Evolutionary conservation across 2,797 vertebrate species (phyloP), one percentile per base, ranked within the genome.

Genomic region (Sarcoramphus papa): DNA sequence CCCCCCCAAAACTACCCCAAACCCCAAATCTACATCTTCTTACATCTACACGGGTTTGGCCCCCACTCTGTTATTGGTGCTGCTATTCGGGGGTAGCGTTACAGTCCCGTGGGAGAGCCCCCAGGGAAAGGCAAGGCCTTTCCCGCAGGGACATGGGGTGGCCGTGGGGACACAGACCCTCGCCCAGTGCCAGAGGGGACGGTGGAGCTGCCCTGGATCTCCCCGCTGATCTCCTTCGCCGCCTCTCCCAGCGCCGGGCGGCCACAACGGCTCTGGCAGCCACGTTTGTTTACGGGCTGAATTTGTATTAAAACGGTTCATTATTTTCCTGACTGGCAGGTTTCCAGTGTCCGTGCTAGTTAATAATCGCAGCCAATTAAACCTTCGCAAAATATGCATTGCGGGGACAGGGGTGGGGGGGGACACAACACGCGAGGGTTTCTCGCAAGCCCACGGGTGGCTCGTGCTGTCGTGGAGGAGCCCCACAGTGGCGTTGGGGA

Each of bases 321-420:
- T 97, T 97, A 97, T 97, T 96, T 96, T 78, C 95, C 96, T 95
- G 96, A 95, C 96, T 97, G 96, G 96, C 96, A 95, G 96, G 69
- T 92, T 97, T 96, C 95, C 96, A 97, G 93, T 81, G 96, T 96
- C 96, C 92, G 82, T 96, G 96, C 93, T 88, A 96, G 88, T 96
- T 96, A 96, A 97, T 97, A 97, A 97, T 97, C 96, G 96, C 96
- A 96, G 95, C 90, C 96, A 97, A 97, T 96, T 97, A 96, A 96
- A 96, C 90, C 92, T 92, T 91, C 16, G 1, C 96, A 92, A 96
- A 95, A 96, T 97, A 95, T 88, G 94, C 96, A 69, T 94, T 69
- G 90, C 8, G 3, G 90, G 65, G 82, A 91, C 0, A 4, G 86
- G 37, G 50, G 40, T 30, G 27, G 51, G 43, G 64, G n/a, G 22